Base-by-base conservation (phyloP, 2,113 vertebrate genomes). In the Dermatemys mawii region DNA sequence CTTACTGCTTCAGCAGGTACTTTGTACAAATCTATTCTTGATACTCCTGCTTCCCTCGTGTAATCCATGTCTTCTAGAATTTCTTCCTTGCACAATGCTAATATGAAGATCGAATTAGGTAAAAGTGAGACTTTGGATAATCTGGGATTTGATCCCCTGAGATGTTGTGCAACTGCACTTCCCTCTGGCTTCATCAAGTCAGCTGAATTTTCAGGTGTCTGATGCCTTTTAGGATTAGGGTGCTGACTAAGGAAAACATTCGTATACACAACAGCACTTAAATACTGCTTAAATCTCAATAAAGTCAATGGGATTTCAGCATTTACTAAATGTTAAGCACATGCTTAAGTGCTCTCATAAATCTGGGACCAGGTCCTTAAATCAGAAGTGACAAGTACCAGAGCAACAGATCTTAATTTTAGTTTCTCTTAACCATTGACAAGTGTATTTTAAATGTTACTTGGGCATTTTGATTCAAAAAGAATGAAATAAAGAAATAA, bases 1-100 rank as follows among this genome's bases (percentile, higher is more conserved):
- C 91, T 94, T 46, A 88, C 95, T 94, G 97, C 97, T 98, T 98
- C 95, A 96, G 97, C 84, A 98, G 96, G 96, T 95, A 97, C 97
- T 98, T 96, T 98, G 93, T 97, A 98, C 95, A 98, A 96, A 16
- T 81, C 93, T 84, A 19, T 86, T 80, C 75, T 94, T 83, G 70
- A 60, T 93, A 79, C 60, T 85, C 41, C 84, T 0, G 4, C 80
- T 78, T 89, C 93, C 85, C 85, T 87, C 22, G 35, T 1, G 50
- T 80, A 80, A 53, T 8, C 21, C 51, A 84, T 22, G 51, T 85
- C 81, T 73, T 46, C 38, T 46, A 46, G 26, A 76, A 76, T 76
- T 27, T 26, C 41, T 38, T 81, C 35, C 75, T 38, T 11, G n/a
- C 41, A 92, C 91, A 54, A 53, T 48, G 87, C 26, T 76, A 46